phyloP scores from a whole-genome alignment of 1,140 invertebrate genomes.

The Pemphigus obesinymphae region DNA sequence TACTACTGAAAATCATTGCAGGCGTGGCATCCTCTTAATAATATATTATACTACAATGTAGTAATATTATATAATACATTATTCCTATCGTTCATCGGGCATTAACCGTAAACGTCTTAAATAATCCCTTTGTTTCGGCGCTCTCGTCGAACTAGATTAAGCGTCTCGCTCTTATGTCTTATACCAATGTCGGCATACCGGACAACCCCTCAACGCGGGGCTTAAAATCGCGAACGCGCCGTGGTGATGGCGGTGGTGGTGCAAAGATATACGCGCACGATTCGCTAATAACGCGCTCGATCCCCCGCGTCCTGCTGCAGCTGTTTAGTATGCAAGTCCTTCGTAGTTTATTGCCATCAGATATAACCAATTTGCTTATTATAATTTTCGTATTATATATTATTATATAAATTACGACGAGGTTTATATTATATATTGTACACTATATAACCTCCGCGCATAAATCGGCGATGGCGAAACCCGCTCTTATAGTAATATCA shows the following conservation, averaged over 20 bases:
- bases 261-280: not conserved
- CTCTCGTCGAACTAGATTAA: not conserved
- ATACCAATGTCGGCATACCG: too few species aligned
- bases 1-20: too few species aligned
- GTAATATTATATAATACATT: not conserved
- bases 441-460: not conserved
- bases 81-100: not conserved
- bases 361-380: slow-evolving; percentile 34
- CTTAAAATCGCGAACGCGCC: not conserved
- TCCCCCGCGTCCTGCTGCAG: not conserved
- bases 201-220: not conserved
- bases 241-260: too few species aligned
- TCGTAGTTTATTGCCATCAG: slow-evolving; percentile 26
- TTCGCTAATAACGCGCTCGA: not conserved
- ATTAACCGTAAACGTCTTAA: too few species aligned
- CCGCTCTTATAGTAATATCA: too few species aligned
- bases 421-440: too few species aligned
- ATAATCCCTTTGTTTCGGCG: not conserved
- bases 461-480: not conserved
- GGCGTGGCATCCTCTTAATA: too few species aligned
- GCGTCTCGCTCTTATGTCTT: not conserved
- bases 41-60: not conserved
- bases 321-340: slow-evolving; percentile 5
- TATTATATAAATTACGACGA: slow-evolving; percentile 16
- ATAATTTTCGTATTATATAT: slow-evolving; percentile 29